Evolutionary conservation across 2,113 vertebrate species (phyloP), one percentile per base, ranked within the genome.

Genomic region (Ophthalmolycus amberensis): DNA sequence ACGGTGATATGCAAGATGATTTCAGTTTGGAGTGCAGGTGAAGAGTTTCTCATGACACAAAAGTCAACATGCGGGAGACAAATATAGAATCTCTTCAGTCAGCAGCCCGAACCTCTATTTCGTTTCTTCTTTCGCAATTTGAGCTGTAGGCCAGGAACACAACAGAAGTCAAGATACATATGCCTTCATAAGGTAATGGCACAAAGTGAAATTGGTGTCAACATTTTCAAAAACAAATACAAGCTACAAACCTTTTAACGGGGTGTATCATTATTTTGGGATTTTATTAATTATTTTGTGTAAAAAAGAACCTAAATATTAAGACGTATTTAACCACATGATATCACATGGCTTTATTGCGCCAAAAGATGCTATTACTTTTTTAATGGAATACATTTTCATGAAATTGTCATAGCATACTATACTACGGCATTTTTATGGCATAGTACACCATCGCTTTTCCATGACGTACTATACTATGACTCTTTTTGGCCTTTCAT

Each of bases 91-190:
- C 25, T 88, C 77, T 67, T 88, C 62, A 68, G 54, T 60, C 58
- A 42, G 68, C 25, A 20, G 71, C 70, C 68, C 0, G 0, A 4
- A 79, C 66, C 91, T 94, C 64, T 0, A 93, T 87, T 94, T 95
- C 79, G 84, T 89, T 3, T 94, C 92, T 64, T 94, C 93, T 88
- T 91, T 94, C 14, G 20, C 8, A 59, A 95, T 77, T 90, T 92
- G 94, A 83, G 93, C 95, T 95, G 92, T 14, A 88, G 84, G 14
- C 5, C 29, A 80, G 9, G 20, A 67, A 64, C 7, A 66, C 16
- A 67, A 59, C 7, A 59, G 0, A 37, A 58, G 42, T 54, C 3
- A 60, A 32, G 16, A 42, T 3, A 29, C 20, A 69, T n/a, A 71
- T 5, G 10, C 20, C 22, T 67, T 50, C 16, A 38, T 20, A 22